Base-by-base conservation (phyloP, 2,113 vertebrate genomes). In the Amphilophus citrinellus region DNA sequence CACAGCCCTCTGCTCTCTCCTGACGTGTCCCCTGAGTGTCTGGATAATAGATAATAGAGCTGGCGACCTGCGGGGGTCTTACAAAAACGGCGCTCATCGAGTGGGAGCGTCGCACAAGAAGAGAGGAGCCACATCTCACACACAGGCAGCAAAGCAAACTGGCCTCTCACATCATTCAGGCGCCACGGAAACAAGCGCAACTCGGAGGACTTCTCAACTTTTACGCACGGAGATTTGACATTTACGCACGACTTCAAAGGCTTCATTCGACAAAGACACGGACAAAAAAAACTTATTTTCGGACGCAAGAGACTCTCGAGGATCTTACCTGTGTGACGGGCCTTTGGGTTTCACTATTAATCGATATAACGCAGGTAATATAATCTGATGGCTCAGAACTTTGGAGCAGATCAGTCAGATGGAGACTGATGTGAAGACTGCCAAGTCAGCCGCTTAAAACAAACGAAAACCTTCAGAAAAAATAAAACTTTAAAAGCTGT, bases 31-130 rank as follows among this genome's bases (percentile, higher is more conserved):
- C 92, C 96, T 82, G 89, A 94, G 95, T 94, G 93, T 92, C 94
- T 96, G 97, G 83, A 88, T 93, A 92, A 97, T 96, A 97, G 97
- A 98, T 96, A 97, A 95, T 94, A 92, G 94, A 96, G 95, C 91
- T 87, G 93, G 91, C 95, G 94, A 97, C 91, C 97, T 93, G 95
- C 94, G 91, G 97, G 97, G 97, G 97, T 97, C 90, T 96, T 96
- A 97, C 97, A 98, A 98, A 97, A 97, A 95, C 84, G 89, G 91
- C 83, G 89, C 73, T 91, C 81, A 88, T 84, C 84, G 89, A 91
- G 80, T 89, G 88, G 65, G 77, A 91, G 87, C 90, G 62, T 90
- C 88, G 56, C 92, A 94, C 82, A 87, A 81, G 88, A 92, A 78
- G 83, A 93, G 91, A 90, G 84, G 84, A 91, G 80, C 83, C 85